These are phyloP conservation scores for Pherbina coryleti DNA, from an alignment of 2,888 invertebrate genomes.

Conservation along the genomic window DNA sequence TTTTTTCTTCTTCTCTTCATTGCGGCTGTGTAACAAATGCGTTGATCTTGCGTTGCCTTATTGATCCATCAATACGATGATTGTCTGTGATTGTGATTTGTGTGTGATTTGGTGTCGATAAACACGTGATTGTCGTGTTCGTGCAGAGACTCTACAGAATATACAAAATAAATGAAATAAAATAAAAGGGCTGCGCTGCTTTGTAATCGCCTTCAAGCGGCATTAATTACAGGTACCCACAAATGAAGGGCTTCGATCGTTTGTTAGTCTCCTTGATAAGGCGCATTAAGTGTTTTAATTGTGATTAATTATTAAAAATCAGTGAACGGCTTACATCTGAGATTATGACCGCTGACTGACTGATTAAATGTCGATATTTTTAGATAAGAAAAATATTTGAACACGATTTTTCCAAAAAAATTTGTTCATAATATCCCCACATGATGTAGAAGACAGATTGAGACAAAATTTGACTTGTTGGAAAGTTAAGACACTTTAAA, in stretches of 20 bases:
- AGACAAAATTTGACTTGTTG: no score
- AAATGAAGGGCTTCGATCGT: not conserved
- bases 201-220: slow-evolving; percentile 17
- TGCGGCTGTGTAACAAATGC: slow-evolving; percentile 1
- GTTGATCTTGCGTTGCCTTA: slow-evolving; percentile 1
- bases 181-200: not conserved
- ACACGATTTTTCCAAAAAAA: no score
- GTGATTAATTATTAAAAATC: slow-evolving; percentile 11
- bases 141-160: not conserved
- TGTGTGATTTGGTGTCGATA: slow-evolving; percentile 30
- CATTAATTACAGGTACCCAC: slow-evolving; percentile 5
- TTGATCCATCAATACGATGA: slow-evolving; percentile 25
- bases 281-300: not conserved
- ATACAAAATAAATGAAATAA: not conserved
- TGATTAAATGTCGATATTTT: no score
- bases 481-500: no score
- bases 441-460: no score
- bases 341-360: no score
- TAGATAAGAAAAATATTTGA: no score
- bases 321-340: not conserved
- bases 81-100: slow-evolving; percentile 4
- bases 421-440: no score
- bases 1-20: not conserved
- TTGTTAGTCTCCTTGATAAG: not conserved
- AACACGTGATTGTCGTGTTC: slow-evolving; percentile 28